Evolutionary conservation across 2,888 invertebrate genomes (phyloP), one percentile per base, ranked within the genome.

Genomic region (Volucella inflata): DNA sequence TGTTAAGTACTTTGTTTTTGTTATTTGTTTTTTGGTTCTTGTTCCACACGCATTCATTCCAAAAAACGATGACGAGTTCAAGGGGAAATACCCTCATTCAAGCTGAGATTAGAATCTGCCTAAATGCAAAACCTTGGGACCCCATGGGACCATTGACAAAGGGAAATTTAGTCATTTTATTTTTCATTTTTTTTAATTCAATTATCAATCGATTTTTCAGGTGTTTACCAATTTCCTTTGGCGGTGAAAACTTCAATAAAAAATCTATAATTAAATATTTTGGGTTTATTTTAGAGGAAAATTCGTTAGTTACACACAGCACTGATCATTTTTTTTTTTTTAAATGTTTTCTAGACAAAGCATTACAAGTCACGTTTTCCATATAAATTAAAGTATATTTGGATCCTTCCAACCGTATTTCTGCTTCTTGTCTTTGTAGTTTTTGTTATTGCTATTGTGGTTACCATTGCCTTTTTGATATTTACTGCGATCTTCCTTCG

Each of bases 331-430:
- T 21, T 17, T 12, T 14, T 17, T 21, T 17, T 12, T n/a, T 48
- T 21, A 16, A 53, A 17, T 44, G 8, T 10, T 48, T 40, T 14
- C 8, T 50, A 65, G 14, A 11, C 16, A 67, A 46, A 12, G 21
- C 10, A 16, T 16, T 21, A 44, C 9, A 64, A 40, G 17, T 64
- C 64, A 42, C 21, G 8, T 17, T 4, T n/a, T 46, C 0, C 0
- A 17, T 57, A 10, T 46, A 30, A 68, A 87, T 88, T 91, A 91
- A 65, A 91, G 89, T 71, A 91, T 90, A 67, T 89, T 90, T 2
- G 90, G 88, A 87, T 90, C 90, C 67, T 90, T 91, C 91, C 91
- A 91, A 6, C 91, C 91, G 51, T 89, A 91, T 48, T 91, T 91
- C 40, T 89, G 90, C n/a, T 90, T 89, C 48, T 88, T 89, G 14